Conservation (phyloP, 2,797 vertebrate genomes). For the Lithobates sylvaticus region DNA sequence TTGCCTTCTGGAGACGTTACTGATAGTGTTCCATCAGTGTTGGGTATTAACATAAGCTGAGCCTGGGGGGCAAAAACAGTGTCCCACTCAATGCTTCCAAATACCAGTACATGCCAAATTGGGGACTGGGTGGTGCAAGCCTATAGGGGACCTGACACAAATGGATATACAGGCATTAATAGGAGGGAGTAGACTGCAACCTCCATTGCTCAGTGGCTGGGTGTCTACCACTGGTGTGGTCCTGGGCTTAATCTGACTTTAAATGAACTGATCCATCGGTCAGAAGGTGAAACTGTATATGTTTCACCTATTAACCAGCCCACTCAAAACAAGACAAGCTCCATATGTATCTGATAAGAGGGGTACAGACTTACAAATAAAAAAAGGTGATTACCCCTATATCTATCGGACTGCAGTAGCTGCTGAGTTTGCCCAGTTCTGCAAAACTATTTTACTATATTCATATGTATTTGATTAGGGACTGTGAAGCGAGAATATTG, state of each 20-base stretch:
- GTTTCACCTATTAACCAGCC: slow-evolving; percentile 57
- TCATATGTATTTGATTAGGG: no score
- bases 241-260: slow-evolving; percentile 59
- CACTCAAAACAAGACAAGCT: slow-evolving; percentile 57
- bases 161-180: slow-evolving; percentile 17
- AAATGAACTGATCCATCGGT: slow-evolving; percentile 61
- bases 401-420: not conserved
- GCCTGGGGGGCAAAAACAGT: slow-evolving; percentile 8
- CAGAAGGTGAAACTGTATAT: slow-evolving; percentile 62
- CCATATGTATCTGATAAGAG: slow-evolving; percentile 59
- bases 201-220: slow-evolving; percentile 10
- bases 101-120: not conserved
- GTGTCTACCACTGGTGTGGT: slow-evolving; percentile 60
- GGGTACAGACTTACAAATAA: slow-evolving; percentile 3
- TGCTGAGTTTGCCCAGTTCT: not conserved
- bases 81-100: not conserved
- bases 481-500: no score
- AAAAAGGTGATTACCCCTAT: not conserved
- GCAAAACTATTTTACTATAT: not conserved
- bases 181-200: not conserved
- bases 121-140: not conserved
- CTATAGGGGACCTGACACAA: not conserved
- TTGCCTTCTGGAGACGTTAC: slow-evolving; percentile 31
- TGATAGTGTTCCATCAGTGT: slow-evolving; percentile 17
- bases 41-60: slow-evolving; percentile 46